phyloP scores from a whole-genome alignment of 2,113 vertebrate genomes.

The Grallaria varia region DNA sequence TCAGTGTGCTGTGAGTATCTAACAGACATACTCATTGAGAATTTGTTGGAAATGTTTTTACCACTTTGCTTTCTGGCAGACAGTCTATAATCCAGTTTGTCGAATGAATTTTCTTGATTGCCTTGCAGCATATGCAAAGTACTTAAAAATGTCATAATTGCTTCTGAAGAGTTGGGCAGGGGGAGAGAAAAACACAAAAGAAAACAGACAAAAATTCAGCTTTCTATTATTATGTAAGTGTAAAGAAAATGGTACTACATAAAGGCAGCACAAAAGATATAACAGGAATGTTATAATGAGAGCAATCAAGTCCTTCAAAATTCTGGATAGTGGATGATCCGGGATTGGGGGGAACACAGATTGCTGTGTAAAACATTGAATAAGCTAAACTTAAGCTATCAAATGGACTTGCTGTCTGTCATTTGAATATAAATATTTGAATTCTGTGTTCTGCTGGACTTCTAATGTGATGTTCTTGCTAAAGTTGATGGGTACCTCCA shows the following conservation, averaged over 20 bases:
- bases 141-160: conserved; percentile 65
- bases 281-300: neutral
- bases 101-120: conserved; percentile 68
- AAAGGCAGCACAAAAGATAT: neutral
- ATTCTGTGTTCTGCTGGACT: neutral
- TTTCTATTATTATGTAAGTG: neutral
- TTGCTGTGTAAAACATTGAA: neutral
- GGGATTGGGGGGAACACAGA: neutral
- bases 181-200: neutral
- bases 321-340: neutral
- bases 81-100: conserved; percentile 54
- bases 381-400: neutral
- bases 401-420: neutral
- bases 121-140: conserved; percentile 54
- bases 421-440: neutral
- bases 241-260: neutral
- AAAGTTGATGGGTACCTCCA: neutral
- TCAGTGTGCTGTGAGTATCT: neutral
- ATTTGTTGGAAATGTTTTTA: neutral
- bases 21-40: conserved; percentile 4
- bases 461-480: neutral
- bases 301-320: conserved; percentile 3
- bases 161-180: neutral
- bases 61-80: conserved; percentile 41
- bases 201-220: neutral